Evolutionary conservation across 2,113 vertebrate genomes (phyloP).

Genomic region (Melanocharis versteri): DNA sequence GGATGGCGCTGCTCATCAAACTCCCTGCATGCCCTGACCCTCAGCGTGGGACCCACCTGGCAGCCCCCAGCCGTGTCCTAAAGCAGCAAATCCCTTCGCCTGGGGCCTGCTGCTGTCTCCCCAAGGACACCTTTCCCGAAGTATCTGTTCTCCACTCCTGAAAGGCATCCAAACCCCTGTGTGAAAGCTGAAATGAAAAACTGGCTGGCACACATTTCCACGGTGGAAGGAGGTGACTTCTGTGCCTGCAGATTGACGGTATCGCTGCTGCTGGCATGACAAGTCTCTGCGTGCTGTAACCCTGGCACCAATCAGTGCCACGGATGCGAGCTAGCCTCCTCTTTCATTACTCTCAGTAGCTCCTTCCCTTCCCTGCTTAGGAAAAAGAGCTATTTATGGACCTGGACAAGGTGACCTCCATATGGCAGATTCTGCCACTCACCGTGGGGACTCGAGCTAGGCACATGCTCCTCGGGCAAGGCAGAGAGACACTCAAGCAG

Average conservation of each 20-base stretch:
- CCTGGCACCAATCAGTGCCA: constrained; percentile 50
- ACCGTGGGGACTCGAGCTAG: constrained; percentile 9
- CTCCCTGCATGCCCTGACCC: neutral
- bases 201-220: neutral
- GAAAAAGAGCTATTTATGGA: constrained; percentile 64
- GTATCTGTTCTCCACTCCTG: neutral
- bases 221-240: constrained; percentile 21
- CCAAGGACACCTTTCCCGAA: constrained; percentile 12
- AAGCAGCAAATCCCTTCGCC: neutral
- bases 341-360: constrained; percentile 16
- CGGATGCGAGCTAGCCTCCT: constrained; percentile 30
- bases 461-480: constrained; percentile 20
- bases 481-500: neutral
- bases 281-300: constrained; percentile 36
- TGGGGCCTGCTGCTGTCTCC: neutral
- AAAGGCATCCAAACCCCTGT: constrained; percentile 56
- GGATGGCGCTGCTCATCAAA: neutral
- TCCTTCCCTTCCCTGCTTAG: constrained; percentile 38
- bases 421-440: constrained; percentile 61
- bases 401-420: constrained; percentile 62
- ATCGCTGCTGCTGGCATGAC: constrained; percentile 23
- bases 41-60: neutral
- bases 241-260: constrained; percentile 42
- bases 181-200: constrained; percentile 30
- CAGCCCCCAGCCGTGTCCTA: neutral